A percentile compares a stretch with the other conserved stretches of the same genome.
Evolutionary conservation across 1,140 invertebrate genomes (phyloP).

Genomic region (Triops longicaudatus): DNA sequence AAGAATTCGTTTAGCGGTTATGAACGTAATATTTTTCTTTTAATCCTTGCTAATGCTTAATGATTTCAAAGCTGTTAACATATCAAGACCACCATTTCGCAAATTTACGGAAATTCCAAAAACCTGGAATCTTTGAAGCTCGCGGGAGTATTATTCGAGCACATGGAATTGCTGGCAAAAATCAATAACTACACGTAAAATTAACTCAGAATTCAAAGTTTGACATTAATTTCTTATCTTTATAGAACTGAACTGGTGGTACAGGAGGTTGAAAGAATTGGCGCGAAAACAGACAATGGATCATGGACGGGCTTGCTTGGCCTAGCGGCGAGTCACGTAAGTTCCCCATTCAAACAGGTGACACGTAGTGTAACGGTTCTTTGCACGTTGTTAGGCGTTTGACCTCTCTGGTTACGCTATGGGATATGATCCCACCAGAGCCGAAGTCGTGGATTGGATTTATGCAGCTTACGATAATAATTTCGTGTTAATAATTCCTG

Average conservation of each 20-base stretch:
- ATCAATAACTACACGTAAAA: background rate
- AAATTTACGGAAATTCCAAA: background rate
- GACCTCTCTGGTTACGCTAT: background rate
- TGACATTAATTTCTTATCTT: background rate
- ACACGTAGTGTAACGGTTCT: background rate
- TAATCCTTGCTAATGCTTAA: background rate
- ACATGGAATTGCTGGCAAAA: background rate
- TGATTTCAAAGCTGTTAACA: background rate
- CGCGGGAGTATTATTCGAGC: background rate
- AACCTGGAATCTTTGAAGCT: background rate
- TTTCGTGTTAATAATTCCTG: background rate
- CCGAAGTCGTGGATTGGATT: background rate
- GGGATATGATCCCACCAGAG: background rate
- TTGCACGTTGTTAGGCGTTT: background rate
- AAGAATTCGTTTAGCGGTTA: background rate
- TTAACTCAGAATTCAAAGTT: background rate
- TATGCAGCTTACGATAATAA: background rate
- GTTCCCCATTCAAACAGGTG: background rate
- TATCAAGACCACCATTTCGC: background rate
- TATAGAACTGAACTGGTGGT: background rate
- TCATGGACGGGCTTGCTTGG: background rate
- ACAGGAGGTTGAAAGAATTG: background rate
- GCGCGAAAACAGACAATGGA: background rate
- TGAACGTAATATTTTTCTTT: background rate
- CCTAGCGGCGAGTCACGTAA: background rate